Conservation (phyloP, 2,113 vertebrate species). For the Melanerpes formicivorus region DNA sequence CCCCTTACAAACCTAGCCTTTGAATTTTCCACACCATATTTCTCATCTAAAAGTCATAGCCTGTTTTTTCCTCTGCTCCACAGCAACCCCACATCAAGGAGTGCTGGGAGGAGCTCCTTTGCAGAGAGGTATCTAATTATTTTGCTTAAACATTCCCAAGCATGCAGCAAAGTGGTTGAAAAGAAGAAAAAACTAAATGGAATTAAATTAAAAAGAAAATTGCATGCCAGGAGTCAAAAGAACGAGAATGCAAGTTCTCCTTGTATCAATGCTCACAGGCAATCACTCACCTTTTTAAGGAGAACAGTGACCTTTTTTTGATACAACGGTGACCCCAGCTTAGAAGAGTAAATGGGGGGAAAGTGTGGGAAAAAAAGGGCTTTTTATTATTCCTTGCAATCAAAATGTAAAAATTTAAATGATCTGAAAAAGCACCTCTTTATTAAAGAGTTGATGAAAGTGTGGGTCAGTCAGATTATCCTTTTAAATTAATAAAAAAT, state of each 20-base stretch:
- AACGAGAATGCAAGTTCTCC: background rate
- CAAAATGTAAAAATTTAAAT: constrained; percentile 65
- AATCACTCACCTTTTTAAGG: constrained; percentile 19
- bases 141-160: background rate
- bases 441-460: constrained; percentile 73
- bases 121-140: background rate
- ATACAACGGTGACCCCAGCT: background rate
- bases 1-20: background rate
- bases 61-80: background rate
- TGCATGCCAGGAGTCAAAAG: background rate
- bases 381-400: constrained; percentile 43
- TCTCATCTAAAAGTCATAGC: background rate
- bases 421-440: constrained; percentile 50
- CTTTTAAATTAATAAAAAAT: constrained; percentile 77
- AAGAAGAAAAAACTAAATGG: constrained; percentile 4
- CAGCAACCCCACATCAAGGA: background rate
- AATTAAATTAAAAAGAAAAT: constrained; percentile 13
- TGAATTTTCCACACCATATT: background rate
- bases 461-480: constrained; percentile 73
- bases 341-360: constrained; percentile 36
- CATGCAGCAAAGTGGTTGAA: background rate
- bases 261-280: background rate
- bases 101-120: background rate
- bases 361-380: background rate
- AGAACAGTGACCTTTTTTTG: constrained; percentile 14